Conservation (phyloP, 2,113 vertebrate genomes). For the Tympanuchus pallidicinctus region DNA sequence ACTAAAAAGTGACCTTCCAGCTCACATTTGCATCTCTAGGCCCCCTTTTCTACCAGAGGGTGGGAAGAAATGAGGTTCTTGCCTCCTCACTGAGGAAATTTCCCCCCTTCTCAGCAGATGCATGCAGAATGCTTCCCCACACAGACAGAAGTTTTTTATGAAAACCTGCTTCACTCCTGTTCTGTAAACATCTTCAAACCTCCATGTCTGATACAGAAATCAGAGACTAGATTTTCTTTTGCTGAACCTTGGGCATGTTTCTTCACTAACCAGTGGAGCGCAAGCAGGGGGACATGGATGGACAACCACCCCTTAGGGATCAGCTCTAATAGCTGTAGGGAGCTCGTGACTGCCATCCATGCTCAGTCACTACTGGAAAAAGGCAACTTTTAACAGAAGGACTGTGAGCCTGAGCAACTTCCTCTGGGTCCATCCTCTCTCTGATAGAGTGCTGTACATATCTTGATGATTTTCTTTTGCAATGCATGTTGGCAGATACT, state of each 20-base stretch:
- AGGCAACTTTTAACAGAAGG: neutral
- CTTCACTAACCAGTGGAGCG: neutral
- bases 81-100: neutral
- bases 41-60: neutral
- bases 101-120: neutral
- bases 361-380: neutral
- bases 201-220: neutral
- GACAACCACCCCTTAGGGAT: neutral
- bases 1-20: neutral
- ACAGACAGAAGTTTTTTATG: neutral
- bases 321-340: neutral
- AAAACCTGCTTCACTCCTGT: neutral
- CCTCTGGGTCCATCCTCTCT: neutral
- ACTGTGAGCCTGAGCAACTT: neutral
- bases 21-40: neutral
- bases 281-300: rapidly evolving
- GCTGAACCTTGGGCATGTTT: neutral
- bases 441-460: neutral
- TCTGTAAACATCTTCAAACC: neutral
- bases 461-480: neutral
- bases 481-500: neutral
- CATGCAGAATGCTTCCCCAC: neutral
- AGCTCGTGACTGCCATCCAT: neutral
- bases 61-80: neutral
- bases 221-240: neutral